phyloP scores from a whole-genome alignment of 2,888 invertebrate genomes.

The Conistra vaccinii region DNA sequence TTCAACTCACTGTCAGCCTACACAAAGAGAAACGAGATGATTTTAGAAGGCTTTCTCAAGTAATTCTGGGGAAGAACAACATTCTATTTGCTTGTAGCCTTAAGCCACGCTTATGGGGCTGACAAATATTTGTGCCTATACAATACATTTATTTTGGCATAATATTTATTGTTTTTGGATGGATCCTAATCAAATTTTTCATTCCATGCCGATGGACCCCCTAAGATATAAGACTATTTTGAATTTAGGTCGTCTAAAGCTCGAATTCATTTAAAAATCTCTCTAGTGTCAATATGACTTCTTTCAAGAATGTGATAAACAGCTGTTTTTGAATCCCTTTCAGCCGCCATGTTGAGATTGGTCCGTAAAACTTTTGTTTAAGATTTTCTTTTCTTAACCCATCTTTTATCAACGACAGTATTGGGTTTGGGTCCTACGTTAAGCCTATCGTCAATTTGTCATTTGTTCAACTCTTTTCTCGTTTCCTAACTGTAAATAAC shows the following conservation, averaged over 20 bases:
- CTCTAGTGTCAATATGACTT: background rate
- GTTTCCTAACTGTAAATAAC: constrained; percentile 46
- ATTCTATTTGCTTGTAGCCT: background rate
- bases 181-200: background rate
- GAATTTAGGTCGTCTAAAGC: background rate
- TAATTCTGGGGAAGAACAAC: constrained; percentile 27
- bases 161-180: background rate
- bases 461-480: constrained; percentile 42
- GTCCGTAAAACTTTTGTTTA: constrained; percentile 1
- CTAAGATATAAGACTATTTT: background rate
- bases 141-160: background rate
- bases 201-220: background rate
- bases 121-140: background rate
- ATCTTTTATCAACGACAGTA: constrained; percentile 23
- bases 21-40: constrained; percentile 34
- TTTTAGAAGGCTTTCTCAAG: constrained; percentile 40
- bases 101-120: background rate
- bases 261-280: background rate
- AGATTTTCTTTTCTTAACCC: constrained; percentile 20
- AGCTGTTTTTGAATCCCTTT: background rate
- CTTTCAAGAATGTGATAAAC: background rate
- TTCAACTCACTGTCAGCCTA: constrained; percentile 46
- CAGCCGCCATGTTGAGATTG: background rate
- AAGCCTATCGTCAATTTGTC: constrained; percentile 45
- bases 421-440: constrained; percentile 1